These are phyloP conservation scores for Procambarus virginalis DNA, from an alignment of 1,140 invertebrate species.

Conservation along the genomic window DNA sequence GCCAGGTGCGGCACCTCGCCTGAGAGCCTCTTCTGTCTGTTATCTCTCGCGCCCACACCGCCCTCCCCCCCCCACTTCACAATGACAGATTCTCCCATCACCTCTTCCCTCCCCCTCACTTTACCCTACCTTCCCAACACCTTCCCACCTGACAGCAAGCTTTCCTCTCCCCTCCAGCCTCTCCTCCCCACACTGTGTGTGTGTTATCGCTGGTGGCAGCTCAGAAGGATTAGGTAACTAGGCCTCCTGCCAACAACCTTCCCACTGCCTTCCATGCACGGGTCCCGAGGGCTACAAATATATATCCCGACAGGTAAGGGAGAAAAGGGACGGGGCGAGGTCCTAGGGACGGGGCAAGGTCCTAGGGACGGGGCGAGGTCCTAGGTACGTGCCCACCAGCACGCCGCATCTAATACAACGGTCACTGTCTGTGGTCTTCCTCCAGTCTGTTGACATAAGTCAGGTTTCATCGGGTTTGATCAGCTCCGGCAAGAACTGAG, in stretches of 20 bases:
- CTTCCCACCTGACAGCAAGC: background rate
- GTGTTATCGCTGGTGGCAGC: too few relatives aligned
- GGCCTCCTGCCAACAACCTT: too few relatives aligned
- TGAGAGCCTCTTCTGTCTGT: background rate
- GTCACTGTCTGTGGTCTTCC: background rate
- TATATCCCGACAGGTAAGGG: background rate
- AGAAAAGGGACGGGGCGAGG: background rate
- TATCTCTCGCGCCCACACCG: conserved; percentile 4
- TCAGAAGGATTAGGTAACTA: too few relatives aligned
- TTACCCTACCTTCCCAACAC: too few relatives aligned
- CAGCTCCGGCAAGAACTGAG: too few relatives aligned
- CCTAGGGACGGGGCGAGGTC: too few relatives aligned
- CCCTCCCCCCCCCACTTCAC: conserved; percentile 9
- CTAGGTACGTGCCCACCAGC: too few relatives aligned
- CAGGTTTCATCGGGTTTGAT: background rate
- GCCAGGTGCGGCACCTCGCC: conserved; percentile 9
- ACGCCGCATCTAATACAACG: background rate
- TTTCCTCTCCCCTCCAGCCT: too few relatives aligned
- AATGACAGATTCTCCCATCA: conserved; percentile 18
- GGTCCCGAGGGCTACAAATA: background rate
- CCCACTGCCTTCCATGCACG: too few relatives aligned
- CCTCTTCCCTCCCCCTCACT: background rate
- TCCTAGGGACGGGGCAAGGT: too few relatives aligned
- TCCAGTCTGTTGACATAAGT: background rate
- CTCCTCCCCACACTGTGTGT: too few relatives aligned